Conservation (phyloP, 2,888 invertebrate species). For the Cerastis rubricosa region DNA sequence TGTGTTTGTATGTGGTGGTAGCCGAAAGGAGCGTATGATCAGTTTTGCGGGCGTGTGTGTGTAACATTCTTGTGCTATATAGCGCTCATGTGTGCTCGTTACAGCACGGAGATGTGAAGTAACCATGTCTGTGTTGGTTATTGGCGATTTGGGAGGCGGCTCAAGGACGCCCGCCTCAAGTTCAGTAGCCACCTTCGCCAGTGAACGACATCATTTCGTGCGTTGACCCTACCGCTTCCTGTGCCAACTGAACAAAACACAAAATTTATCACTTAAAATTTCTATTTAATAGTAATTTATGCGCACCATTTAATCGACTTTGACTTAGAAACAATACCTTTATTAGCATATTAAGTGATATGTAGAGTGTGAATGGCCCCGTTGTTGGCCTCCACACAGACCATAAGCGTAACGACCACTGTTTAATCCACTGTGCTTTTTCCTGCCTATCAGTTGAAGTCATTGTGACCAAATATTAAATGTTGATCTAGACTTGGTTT, state of each 20-base stretch:
- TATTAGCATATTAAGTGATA: conserved; percentile 83
- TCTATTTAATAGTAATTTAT: conserved; percentile 79
- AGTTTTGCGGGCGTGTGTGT: conserved; percentile 71
- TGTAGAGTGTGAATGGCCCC: conserved; percentile 76
- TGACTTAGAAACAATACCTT: conserved; percentile 84
- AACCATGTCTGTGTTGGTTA: conserved; percentile 76
- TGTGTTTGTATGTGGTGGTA: conserved; percentile 69
- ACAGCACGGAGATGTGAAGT: conserved; percentile 69
- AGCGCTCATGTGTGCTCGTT: conserved; percentile 73
- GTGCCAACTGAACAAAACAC: conserved; percentile 81
- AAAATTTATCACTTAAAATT: conserved; percentile 78
- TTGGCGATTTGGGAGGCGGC: conserved; percentile 84
- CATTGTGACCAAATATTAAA: conserved; percentile 33
- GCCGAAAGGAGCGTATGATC: conserved; percentile 64
- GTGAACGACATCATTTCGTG: conserved; percentile 88
- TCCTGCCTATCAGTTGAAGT: conserved; percentile 32
- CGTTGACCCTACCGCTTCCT: conserved; percentile 88
- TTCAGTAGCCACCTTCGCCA: conserved; percentile 88
- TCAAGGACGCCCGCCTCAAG: conserved; percentile 89
- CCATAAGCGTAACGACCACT: conserved; percentile 61
- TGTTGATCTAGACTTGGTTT: conserved; percentile 29
- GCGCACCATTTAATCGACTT: conserved; percentile 81
- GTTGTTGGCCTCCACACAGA: conserved; percentile 67
- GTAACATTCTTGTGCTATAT: conserved; percentile 73
- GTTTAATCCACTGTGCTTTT: conserved; percentile 48